Evolutionary conservation across 2,888 invertebrate genomes (phyloP), one percentile per base, ranked within the genome.

Genomic region (Dyspetes luteomarginatus): DNA sequence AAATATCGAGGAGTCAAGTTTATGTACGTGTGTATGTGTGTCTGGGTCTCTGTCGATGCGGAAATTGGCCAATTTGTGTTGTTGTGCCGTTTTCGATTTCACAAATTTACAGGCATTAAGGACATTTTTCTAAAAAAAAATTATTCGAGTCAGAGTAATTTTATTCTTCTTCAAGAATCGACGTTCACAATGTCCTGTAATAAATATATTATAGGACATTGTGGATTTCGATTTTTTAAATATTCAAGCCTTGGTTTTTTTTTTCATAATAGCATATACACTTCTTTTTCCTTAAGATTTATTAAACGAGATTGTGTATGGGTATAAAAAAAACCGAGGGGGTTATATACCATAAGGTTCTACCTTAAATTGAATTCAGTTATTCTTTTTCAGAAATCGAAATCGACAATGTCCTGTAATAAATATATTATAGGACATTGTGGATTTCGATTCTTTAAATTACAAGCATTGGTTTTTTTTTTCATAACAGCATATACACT

Each of bases 61-160:
- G 90, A 90, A 90, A 90, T 90, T 90, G 87, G 86, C 84, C 84
- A 88, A 87, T 89, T 86, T 85, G 56, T 56, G 24, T 65, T 45
- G 58, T 62, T n/a, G 45, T 50, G 52, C 41, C 72, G 45, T 22
- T 74, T 26, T 30, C 55, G 24, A 69, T n/a, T n/a, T n/a, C n/a
- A n/a, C n/a, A n/a, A n/a, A n/a, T n/a, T n/a, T n/a, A n/a, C n/a
- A n/a, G n/a, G n/a, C n/a, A n/a, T n/a, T n/a, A n/a, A n/a, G n/a
- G n/a, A n/a, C n/a, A n/a, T n/a, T n/a, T n/a, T n/a, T n/a, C n/a
- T n/a, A n/a, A n/a, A n/a, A n/a, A n/a, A n/a, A n/a, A n/a, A n/a
- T n/a, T n/a, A n/a, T n/a, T n/a, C n/a, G n/a, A n/a, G n/a, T n/a
- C n/a, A n/a, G n/a, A n/a, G n/a, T n/a, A n/a, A n/a, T n/a, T n/a